Conservation (phyloP, 2,888 invertebrate genomes). For the Tetrapedia diversipes region DNA sequence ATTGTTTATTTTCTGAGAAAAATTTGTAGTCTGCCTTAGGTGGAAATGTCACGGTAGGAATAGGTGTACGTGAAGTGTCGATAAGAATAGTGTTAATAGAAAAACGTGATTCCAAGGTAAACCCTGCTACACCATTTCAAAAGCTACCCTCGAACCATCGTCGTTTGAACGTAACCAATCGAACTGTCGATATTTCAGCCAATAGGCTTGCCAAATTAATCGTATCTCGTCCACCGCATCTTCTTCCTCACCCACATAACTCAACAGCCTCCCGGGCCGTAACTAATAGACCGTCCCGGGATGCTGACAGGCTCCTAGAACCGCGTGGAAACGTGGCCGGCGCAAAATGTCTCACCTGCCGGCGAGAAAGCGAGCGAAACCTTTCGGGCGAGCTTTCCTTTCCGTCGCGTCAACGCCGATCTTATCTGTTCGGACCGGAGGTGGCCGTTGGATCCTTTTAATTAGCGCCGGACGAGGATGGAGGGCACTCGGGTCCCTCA, state of each 20-base stretch:
- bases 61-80: too few species aligned
- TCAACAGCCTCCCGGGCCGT: not conserved
- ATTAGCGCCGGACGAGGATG: conserved; percentile 76
- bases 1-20: too few species aligned
- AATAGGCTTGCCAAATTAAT: conserved; percentile 34
- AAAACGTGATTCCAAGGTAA: too few species aligned
- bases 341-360: conserved; percentile 70
- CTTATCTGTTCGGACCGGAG: conserved; percentile 64
- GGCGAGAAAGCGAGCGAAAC: conserved; percentile 39
- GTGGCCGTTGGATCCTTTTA: conserved; percentile 78
- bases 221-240: conserved; percentile 3
- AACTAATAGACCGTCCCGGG: conserved; percentile 36
- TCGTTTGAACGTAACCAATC: not conserved
- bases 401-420: conserved; percentile 75
- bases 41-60: too few species aligned
- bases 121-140: too few species aligned
- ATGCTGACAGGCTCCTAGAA: conserved; percentile 30
- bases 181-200: conserved; percentile 6
- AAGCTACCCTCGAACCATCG: not conserved
- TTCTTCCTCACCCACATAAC: not conserved
- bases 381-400: conserved; percentile 42
- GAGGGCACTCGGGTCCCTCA: conserved; percentile 61
- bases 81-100: too few species aligned
- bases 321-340: conserved; percentile 26
- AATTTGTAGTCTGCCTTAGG: too few species aligned